Percentiles rank a stretch among this genome's conserved stretches.
Evolutionary conservation across 2,888 invertebrate genomes (phyloP).

Genomic region (Ischnura elegans): DNA sequence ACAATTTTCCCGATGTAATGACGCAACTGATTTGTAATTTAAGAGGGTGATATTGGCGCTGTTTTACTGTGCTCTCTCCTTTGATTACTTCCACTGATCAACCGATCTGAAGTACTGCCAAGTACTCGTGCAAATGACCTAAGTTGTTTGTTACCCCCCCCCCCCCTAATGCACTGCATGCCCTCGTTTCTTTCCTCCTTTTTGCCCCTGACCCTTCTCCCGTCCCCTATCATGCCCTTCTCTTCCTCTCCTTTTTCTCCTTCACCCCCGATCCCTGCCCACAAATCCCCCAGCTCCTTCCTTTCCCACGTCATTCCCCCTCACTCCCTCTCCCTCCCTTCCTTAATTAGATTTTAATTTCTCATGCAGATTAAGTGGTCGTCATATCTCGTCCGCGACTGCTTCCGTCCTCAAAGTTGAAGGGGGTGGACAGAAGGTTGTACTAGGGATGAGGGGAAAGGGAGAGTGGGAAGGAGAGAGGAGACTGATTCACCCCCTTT

Average conservation of each 20-base stretch:
- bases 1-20: too few species aligned
- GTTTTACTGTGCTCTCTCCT: too few species aligned
- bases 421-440: neutral
- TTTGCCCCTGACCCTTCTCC: neutral
- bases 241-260: neutral
- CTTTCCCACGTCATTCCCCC: neutral
- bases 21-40: too few species aligned
- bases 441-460: neutral
- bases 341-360: conserved; percentile 67
- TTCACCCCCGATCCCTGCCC: neutral
- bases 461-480: neutral
- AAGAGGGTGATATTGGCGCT: too few species aligned
- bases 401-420: conserved; percentile 48
- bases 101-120: too few species aligned
- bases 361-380: conserved; percentile 67
- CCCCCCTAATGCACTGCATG: neutral
- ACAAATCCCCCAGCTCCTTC: neutral
- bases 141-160: neutral
- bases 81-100: too few species aligned
- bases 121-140: too few species aligned
- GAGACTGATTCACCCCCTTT: neutral
- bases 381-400: conserved; percentile 60
- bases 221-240: neutral
- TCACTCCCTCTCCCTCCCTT: conserved; percentile 10
- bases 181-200: neutral